Evolutionary conservation across 1,140 invertebrate species (phyloP), one percentile per base, ranked within the genome.

Genomic region (Zaprionus capensis): DNA sequence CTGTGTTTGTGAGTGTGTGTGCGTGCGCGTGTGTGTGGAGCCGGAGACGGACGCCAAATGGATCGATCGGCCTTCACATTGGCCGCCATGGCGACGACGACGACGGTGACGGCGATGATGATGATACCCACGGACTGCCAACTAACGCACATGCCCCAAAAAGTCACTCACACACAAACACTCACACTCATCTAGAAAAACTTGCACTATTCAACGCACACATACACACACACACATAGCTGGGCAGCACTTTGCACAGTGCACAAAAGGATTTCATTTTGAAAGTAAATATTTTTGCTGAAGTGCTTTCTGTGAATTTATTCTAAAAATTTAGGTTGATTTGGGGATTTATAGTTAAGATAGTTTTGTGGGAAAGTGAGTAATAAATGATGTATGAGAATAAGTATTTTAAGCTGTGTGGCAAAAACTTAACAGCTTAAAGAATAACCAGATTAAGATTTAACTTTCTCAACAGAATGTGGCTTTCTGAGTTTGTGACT

Each of bases 21-120:
- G 53, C 3, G 15, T 14, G 49, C 20, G 20, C 6, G 24, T 28
- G 41, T 28, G 22, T n/a, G 34, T 14, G 71, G 41, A 53, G 55
- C 53, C 49, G 28, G 24, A 72, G 36, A 31, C 49, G 51, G 41
- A 44, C 26, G 68, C 64, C 65, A 73, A 78, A 77, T 41, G 71
- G 71, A 88, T 88, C 84, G 84, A 88, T 88, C 64, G 84, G 49
- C 84, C 84, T 88, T 88, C 84, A 88, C 84, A 88, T 88, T 88
- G 84, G 85, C 84, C 84, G 75, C 62, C 69, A 84, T 81, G 75
- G 58, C 81, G 74, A 78, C 82, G 67, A 44, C 63, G 31, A 56
- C 75, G 68, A 70, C 77, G 71, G 34, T 71, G 68, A 70, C 77
- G 71, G 34, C 66, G 44, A 38, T 56, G 28, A 55, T 69, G 57